These are phyloP conservation scores for Acipenser ruthenus DNA, from an alignment of 2,797 vertebrate genomes.

Conservation along the genomic window DNA sequence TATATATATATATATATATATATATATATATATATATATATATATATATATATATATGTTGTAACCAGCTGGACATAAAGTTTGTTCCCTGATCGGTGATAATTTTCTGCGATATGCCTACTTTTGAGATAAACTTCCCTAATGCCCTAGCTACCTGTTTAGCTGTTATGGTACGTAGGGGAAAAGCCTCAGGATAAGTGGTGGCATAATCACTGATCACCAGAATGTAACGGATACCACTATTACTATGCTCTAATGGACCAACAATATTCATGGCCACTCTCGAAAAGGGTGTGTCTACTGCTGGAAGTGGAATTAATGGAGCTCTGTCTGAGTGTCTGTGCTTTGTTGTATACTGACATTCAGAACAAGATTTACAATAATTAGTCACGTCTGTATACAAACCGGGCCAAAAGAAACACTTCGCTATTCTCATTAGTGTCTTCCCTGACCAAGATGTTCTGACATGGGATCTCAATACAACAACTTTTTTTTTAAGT, in stretches of 20 bases:
- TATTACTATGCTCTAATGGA: conserved; percentile 7
- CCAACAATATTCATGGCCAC: conserved; percentile 19
- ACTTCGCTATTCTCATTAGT: too few relatives aligned
- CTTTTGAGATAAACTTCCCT: conserved; percentile 15
- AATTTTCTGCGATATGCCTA: conserved; percentile 15
- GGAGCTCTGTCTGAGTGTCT: neutral
- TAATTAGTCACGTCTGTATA: too few relatives aligned
- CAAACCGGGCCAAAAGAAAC: too few relatives aligned
- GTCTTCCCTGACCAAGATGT: too few relatives aligned
- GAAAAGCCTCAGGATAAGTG: conserved; percentile 15
- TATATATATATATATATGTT: neutral
- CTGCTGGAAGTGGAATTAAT: neutral
- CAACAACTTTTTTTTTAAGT: too few relatives aligned
- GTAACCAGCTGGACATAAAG: conserved; percentile 9
- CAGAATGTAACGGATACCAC: conserved; percentile 12
- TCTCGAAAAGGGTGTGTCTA: neutral
- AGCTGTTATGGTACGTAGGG: neutral
- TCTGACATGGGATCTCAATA: too few relatives aligned
- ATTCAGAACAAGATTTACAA: too few relatives aligned
- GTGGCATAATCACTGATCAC: conserved; percentile 17
- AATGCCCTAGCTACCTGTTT: neutral
- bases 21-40: too few relatives aligned
- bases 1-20: too few relatives aligned
- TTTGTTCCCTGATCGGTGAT: conserved; percentile 14
- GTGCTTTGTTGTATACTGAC: too few relatives aligned